Evolutionary conservation across 2,888 invertebrate species (phyloP), one percentile per base, ranked within the genome.

Genomic region (Buathra laborator): DNA sequence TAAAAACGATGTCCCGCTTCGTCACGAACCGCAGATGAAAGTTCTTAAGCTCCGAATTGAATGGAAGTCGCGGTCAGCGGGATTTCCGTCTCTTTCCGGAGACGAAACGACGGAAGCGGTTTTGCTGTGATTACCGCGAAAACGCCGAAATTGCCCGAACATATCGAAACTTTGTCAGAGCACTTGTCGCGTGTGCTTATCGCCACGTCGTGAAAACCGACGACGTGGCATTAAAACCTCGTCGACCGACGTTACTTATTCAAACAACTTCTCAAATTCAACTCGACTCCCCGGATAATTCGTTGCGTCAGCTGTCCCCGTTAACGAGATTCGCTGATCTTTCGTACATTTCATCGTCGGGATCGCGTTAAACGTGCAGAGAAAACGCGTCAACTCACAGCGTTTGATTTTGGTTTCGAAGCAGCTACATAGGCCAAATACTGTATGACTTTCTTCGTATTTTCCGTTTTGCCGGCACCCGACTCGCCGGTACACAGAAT

Each of bases 401-500:
- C 97, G 94, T 97, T 97, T 56, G 97, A 96, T 94, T 98, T 98
- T 75, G 98, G 98, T 94, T 99, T 99, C 37, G 99, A 99, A 71
- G 99, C 99, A 89, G 99, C 99, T 80, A 99, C 99, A 94, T 98
- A 99, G 64, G 99, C 99, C 94, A 99, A 96, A 95, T 99, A 99
- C 95, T 99, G 99, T 93, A 99, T 99, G 78, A 99, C 99, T 96
- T 99, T 99, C 95, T 99, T 99, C 84, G 99, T 99, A 95, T 99
- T 99, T 94, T 99, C 99, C 72, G 99, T 99, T 95, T 99, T 99
- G 89, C 99, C 99, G 90, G 99, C 99, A 90, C 99, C 99, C n/a
- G 99, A 99, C 95, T 99, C 99, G 91, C 99, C 99, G 92, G 99
- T 99, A 95, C 99, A 99, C 89, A 99, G 95, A 94, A 99, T 99